Percentiles rank a stretch among this genome's conserved stretches.
phyloP scores from a whole-genome alignment of 2,888 invertebrate species.

The Phrixothrix hirtus region DNA sequence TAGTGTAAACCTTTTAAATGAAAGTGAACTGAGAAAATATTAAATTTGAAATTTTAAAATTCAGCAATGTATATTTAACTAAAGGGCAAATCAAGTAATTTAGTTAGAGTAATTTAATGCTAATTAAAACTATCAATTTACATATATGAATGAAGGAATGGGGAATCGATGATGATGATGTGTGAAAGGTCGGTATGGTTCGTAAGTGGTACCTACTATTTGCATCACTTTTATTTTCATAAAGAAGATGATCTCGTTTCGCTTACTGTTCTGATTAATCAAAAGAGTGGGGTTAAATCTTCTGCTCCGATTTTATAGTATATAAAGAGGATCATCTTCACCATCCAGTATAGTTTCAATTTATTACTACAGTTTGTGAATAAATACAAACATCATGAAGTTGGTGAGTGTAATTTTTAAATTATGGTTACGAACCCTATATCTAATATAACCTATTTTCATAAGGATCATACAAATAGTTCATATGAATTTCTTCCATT shows the following conservation, averaged over 20 bases:
- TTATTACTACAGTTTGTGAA: constrained; percentile 29
- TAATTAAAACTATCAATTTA: constrained; percentile 22
- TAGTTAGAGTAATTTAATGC: constrained; percentile 10
- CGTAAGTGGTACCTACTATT: constrained; percentile 23
- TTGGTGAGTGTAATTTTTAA: constrained; percentile 34
- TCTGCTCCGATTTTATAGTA: constrained; percentile 44
- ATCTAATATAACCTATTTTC: too few relatives aligned
- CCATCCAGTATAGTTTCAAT: constrained; percentile 35
- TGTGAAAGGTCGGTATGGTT: constrained; percentile 29
- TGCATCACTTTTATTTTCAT: constrained; percentile 43
- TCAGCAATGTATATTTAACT: not conserved
- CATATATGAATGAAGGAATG: constrained; percentile 21
- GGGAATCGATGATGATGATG: constrained; percentile 19
- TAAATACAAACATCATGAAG: constrained; percentile 36
- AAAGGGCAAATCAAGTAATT: constrained; percentile 8
- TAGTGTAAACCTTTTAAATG: not conserved
- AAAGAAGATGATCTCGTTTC: constrained; percentile 48
- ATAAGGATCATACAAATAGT: too few relatives aligned
- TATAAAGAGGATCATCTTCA: constrained; percentile 45
- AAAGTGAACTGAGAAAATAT: not conserved
- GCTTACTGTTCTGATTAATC: constrained; percentile 46
- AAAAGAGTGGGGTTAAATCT: constrained; percentile 45
- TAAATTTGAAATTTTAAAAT: too few relatives aligned
- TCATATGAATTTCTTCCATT: too few relatives aligned
- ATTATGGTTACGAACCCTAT: too few relatives aligned